phyloP scores from a whole-genome alignment of 1,140 invertebrate genomes.

The Drosophila sturtevanti region DNA sequence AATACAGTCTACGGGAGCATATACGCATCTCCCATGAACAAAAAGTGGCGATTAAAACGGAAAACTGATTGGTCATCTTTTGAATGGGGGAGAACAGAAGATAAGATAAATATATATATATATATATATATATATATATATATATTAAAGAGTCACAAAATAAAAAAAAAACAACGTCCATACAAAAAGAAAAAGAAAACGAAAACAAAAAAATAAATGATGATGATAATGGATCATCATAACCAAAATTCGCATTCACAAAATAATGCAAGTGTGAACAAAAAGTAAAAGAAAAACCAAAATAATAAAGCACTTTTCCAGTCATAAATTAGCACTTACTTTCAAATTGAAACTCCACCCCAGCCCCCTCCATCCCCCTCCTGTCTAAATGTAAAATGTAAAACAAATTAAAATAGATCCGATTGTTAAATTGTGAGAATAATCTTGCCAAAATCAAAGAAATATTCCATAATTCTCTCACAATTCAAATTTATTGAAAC shows the following conservation, averaged over 20 bases:
- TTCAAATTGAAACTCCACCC: too few relatives aligned
- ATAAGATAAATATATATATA: too few relatives aligned
- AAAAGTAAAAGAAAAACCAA: slow-evolving; percentile 1
- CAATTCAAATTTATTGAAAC: neutral
- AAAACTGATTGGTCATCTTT: slow-evolving; percentile 74
- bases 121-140: too few relatives aligned
- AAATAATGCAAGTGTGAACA: neutral
- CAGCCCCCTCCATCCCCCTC: neutral
- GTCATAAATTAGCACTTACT: slow-evolving; percentile 2
- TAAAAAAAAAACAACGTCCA: neutral
- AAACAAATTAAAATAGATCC: neutral
- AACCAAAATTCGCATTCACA: neutral
- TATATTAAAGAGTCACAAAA: neutral
- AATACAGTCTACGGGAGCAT: slow-evolving; percentile 82
- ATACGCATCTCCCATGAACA: slow-evolving; percentile 82
- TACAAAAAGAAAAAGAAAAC: neutral
- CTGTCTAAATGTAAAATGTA: neutral
- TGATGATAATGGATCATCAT: neutral
- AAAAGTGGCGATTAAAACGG: slow-evolving; percentile 75
- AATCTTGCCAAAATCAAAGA: neutral
- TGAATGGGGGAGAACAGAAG: neutral
- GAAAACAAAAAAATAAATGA: neutral
- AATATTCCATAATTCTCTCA: neutral
- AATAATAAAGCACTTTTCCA: slow-evolving; percentile 4
- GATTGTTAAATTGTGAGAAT: too few relatives aligned